Evolutionary conservation across 2,888 invertebrate species (phyloP).

Genomic region (Steinernema hermaphroditum): DNA sequence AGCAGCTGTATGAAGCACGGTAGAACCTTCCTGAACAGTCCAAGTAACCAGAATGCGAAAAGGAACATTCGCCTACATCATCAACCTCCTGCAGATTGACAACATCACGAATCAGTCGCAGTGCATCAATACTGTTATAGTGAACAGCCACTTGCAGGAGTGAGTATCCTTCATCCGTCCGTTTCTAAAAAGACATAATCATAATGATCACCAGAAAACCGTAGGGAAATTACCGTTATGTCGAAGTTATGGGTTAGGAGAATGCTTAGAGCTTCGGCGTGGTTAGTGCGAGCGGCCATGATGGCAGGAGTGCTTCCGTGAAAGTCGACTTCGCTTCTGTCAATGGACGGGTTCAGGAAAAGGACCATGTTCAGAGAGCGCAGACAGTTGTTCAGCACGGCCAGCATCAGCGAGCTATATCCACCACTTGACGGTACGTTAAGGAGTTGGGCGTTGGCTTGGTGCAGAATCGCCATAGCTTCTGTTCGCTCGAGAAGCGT

Average conservation of each 20-base stretch:
- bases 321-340: constrained; percentile 9
- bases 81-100: not conserved
- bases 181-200: not conserved
- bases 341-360: not conserved
- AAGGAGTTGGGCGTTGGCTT: not conserved
- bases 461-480: not conserved
- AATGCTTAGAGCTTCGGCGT: not conserved
- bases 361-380: not conserved
- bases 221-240: not conserved
- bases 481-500: not conserved
- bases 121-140: not conserved
- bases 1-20: not conserved
- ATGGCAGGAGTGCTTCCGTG: not conserved
- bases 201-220: not conserved
- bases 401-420: not conserved
- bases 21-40: not conserved
- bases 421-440: not conserved
- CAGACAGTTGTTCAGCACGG: not conserved
- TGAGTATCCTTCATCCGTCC: not conserved
- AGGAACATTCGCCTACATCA: not conserved
- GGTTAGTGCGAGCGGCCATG: not conserved
- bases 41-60: not conserved
- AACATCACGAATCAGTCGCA: not conserved
- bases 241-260: not conserved
- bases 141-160: not conserved